Evolutionary conservation across 2,113 vertebrate genomes (phyloP).

Genomic region (Manacus vitellinus): DNA sequence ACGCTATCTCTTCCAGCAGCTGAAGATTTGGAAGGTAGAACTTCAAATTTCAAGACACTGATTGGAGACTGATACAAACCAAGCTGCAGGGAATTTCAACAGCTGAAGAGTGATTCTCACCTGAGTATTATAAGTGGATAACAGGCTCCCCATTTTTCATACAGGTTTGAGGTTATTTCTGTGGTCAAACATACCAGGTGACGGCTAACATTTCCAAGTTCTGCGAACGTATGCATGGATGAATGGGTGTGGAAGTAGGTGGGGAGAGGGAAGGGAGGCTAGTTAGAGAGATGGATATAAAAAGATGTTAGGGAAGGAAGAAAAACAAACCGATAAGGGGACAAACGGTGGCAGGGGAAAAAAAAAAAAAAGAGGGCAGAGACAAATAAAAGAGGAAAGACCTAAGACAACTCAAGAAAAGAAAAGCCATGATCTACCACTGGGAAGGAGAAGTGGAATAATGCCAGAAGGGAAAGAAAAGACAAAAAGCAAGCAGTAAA

Average conservation of each 20-base stretch:
- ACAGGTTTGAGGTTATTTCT: constrained; percentile 68
- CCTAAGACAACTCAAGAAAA: constrained; percentile 53
- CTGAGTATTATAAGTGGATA: constrained; percentile 60
- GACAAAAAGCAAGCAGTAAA: constrained; percentile 72
- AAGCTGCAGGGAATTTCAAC: constrained; percentile 64
- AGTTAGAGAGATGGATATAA: constrained; percentile 66
- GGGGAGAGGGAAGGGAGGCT: constrained; percentile 56
- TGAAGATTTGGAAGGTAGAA: background rate
- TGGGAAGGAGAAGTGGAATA: constrained; percentile 66
- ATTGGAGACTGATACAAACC: constrained; percentile 25
- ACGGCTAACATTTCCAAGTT: constrained; percentile 68
- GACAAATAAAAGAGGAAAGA: background rate
- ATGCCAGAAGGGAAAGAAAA: constrained; percentile 71
- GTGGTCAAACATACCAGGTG: constrained; percentile 70
- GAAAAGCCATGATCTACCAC: constrained; percentile 62
- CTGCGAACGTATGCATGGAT: constrained; percentile 63
- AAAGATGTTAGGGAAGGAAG: constrained; percentile 47
- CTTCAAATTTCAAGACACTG: background rate
- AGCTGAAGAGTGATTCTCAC: constrained; percentile 69
- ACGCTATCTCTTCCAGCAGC: background rate
- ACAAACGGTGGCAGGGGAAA: background rate
- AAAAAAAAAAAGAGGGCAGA: background rate
- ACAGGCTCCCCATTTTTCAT: constrained; percentile 64
- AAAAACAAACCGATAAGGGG: constrained; percentile 3
- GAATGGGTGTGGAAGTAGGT: constrained; percentile 43